These are phyloP conservation scores for Aproaerema taeniolella DNA, from an alignment of 2,888 invertebrate genomes.

Conservation along the genomic window DNA sequence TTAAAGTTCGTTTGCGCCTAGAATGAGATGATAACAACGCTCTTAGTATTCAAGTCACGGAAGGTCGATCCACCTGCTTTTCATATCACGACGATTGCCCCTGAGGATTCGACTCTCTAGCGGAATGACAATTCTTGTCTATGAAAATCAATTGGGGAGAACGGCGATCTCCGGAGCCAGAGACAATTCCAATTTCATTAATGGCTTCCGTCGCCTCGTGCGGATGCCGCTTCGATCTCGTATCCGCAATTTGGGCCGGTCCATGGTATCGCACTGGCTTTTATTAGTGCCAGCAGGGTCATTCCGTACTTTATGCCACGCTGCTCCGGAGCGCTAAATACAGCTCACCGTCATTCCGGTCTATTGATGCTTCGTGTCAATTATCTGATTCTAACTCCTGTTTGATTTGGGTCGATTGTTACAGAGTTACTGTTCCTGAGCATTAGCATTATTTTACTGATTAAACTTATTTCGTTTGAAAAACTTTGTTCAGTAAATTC, in stretches of 20 bases:
- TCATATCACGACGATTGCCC: conserved; percentile 73
- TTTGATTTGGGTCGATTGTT: no score
- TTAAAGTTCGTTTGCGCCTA: conserved; percentile 53
- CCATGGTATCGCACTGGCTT: conserved; percentile 18
- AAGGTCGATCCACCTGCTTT: conserved; percentile 70
- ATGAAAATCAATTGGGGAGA: conserved; percentile 70
- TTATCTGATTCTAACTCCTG: not conserved
- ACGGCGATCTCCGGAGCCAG: conserved; percentile 46
- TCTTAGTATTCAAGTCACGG: conserved; percentile 65
- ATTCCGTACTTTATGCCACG: conserved; percentile 8
- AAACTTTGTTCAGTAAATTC: no score
- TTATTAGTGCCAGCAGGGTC: conserved; percentile 18
- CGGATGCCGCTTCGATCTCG: conserved; percentile 36
- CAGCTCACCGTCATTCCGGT: not conserved
- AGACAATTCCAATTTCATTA: conserved; percentile 66
- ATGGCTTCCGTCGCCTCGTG: conserved; percentile 55
- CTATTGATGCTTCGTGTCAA: conserved; percentile 1
- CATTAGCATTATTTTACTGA: no score
- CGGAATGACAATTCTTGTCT: conserved; percentile 67
- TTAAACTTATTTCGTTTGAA: no score
- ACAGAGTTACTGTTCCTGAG: no score
- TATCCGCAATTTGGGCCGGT: conserved; percentile 24
- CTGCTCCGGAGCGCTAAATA: conserved; percentile 4
- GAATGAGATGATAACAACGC: conserved; percentile 66
- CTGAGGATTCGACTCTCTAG: conserved; percentile 55